phyloP scores from a whole-genome alignment of 30 jellyfish, hydroid and myxozoan species.

The Mastigias papua region DNA sequence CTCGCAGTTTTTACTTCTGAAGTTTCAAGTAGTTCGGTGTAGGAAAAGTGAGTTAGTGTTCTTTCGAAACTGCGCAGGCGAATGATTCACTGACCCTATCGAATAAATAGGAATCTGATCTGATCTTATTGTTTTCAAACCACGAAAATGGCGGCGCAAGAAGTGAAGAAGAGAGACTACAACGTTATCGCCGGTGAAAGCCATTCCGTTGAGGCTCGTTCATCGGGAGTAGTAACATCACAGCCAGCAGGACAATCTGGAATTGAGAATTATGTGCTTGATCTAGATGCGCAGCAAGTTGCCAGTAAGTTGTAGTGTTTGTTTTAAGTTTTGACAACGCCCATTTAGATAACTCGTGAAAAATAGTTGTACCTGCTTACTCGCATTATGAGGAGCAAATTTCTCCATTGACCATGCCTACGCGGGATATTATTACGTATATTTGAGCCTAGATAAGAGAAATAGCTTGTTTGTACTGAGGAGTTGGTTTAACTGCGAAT shows the following conservation, averaged over 20 bases:
- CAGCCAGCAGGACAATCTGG: constrained; percentile 93
- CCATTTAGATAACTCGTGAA: constrained; percentile 2
- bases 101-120: constrained; percentile 3
- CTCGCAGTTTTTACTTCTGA: too few relatives aligned
- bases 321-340: constrained; percentile 30
- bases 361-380: neutral
- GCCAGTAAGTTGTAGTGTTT: constrained; percentile 60
- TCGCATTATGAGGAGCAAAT: too few relatives aligned
- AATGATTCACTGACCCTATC: constrained; percentile 19
- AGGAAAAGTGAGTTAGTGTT: too few relatives aligned
- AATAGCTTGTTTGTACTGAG: too few relatives aligned
- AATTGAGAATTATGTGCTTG: constrained; percentile 85
- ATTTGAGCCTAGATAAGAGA: too few relatives aligned
- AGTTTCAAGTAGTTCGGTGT: too few relatives aligned
- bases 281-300: constrained; percentile 94
- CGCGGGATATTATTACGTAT: too few relatives aligned
- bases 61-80: constrained; percentile 30
- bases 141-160: constrained; percentile 72
- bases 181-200: constrained; percentile 87
- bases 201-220: constrained; percentile 65
- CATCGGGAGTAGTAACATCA: constrained; percentile 75
- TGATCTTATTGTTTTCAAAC: constrained; percentile 24
- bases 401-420: neutral
- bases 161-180: constrained; percentile 93
- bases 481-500: too few relatives aligned